Conservation (phyloP, 2,797 vertebrate genomes). For the Sebastes elongatus region DNA sequence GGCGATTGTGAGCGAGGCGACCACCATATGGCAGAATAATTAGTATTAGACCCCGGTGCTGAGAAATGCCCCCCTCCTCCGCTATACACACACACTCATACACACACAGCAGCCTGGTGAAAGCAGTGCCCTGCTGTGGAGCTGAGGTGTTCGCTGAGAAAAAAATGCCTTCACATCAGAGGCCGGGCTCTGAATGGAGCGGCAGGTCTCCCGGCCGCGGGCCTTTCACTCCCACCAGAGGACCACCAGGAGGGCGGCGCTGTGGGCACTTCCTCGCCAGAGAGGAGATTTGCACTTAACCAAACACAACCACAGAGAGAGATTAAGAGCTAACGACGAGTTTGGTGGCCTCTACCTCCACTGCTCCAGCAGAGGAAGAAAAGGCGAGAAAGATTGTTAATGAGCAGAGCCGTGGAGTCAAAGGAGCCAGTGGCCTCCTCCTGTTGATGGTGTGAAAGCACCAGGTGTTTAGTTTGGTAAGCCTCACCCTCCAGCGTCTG, state of each 20-base stretch:
- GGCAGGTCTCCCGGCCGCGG: slow-evolving; percentile 58
- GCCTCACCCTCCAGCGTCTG: slow-evolving; percentile 62
- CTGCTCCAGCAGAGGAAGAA: slow-evolving; percentile 21
- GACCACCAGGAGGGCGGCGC: slow-evolving; percentile 74
- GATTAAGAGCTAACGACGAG: slow-evolving; percentile 57
- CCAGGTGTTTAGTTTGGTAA: slow-evolving; percentile 44
- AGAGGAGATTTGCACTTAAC: slow-evolving; percentile 61
- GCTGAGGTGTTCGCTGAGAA: slow-evolving; percentile 66
- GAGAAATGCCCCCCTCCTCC: slow-evolving; percentile 83
- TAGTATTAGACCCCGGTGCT: slow-evolving; percentile 90
- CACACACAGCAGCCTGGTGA: slow-evolving; percentile 56
- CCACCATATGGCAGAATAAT: slow-evolving; percentile 99
- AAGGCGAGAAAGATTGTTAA: slow-evolving; percentile 34
- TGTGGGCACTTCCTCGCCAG: slow-evolving; percentile 63
- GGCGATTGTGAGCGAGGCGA: slow-evolving; percentile 87
- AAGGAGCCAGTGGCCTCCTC: slow-evolving; percentile 32
- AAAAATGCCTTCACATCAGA: slow-evolving; percentile 94
- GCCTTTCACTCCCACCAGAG: slow-evolving; percentile 55
- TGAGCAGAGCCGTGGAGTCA: slow-evolving; percentile 42
- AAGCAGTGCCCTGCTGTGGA: slow-evolving; percentile 84
- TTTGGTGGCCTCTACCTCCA: slow-evolving; percentile 50
- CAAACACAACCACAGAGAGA: slow-evolving; percentile 56
- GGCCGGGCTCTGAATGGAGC: slow-evolving; percentile 71
- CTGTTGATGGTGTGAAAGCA: slow-evolving; percentile 40
- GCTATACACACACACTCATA: slow-evolving; percentile 28